These are phyloP conservation scores for Magallana ariakensis DNA, from an alignment of 1,140 invertebrate genomes.

Conservation along the genomic window DNA sequence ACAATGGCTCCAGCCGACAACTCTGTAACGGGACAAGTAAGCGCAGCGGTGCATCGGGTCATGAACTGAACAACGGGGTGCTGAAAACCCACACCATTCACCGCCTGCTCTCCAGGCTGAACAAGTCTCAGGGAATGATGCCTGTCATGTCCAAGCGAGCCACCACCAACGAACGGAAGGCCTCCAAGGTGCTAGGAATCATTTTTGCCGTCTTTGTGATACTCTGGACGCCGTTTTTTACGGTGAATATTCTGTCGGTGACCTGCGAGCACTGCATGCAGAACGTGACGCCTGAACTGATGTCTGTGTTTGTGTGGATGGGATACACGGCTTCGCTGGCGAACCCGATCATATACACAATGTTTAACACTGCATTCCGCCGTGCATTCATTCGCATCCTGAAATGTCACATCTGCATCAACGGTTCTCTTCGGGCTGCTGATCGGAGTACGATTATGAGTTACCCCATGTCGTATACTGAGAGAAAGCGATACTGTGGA, in stretches of 20 bases:
- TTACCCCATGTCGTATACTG: conserved; percentile 45
- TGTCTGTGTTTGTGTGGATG: conserved; percentile 78
- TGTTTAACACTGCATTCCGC: conserved; percentile 79
- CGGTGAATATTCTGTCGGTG: conserved; percentile 76
- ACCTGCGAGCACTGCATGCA: conserved; percentile 69
- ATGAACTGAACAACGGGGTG: not conserved
- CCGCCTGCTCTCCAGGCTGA: conserved; percentile 45
- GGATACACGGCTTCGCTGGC: conserved; percentile 79
- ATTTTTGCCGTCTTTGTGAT: conserved; percentile 78
- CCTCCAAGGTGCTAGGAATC: conserved; percentile 78
- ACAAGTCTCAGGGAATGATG: conserved; percentile 58
- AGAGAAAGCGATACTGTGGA: not conserved
- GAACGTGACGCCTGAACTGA: conserved; percentile 67
- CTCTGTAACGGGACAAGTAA: not conserved
- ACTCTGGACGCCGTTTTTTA: conserved; percentile 79
- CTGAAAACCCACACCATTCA: conserved; percentile 34
- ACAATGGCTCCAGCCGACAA: not conserved
- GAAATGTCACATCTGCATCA: conserved; percentile 67
- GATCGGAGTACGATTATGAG: conserved; percentile 40
- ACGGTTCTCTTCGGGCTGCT: conserved; percentile 41
- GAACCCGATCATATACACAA: conserved; percentile 80
- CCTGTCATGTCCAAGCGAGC: conserved; percentile 72
- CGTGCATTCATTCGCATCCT: conserved; percentile 76
- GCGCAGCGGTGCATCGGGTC: not conserved
- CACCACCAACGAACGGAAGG: conserved; percentile 77